Evolutionary conservation across 2,797 vertebrate species (phyloP).

Genomic region (Dallia pectoralis): DNA sequence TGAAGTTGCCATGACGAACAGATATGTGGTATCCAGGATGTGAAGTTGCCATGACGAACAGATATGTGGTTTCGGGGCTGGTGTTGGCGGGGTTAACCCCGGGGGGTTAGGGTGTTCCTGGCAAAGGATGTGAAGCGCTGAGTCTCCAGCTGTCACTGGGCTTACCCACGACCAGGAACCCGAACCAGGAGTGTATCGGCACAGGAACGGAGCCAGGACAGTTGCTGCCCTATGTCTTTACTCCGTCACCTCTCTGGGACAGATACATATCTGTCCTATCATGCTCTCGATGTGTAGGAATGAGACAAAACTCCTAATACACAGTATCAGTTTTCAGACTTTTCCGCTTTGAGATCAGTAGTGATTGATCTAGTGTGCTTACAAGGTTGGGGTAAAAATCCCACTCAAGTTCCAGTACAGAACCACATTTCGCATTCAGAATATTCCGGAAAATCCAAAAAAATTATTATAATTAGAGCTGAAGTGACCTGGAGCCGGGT

Average conservation of each 20-base stretch:
- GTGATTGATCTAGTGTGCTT: no score
- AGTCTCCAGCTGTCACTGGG: constrained; percentile 70
- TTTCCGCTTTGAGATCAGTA: no score
- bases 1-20: constrained; percentile 58
- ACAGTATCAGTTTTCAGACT: no score
- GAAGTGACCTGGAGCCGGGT: constrained; percentile 25
- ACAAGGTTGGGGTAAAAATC: no score
- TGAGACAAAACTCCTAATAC: no score
- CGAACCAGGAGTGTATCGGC: constrained; percentile 18
- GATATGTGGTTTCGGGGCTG: background rate
- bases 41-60: constrained; percentile 61
- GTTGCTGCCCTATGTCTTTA: constrained; percentile 57
- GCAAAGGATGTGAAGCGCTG: constrained; percentile 67
- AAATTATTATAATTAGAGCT: no score
- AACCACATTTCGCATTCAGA: no score
- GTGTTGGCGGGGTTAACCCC: background rate
- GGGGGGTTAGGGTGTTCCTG: constrained; percentile 21
- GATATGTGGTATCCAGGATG: constrained; percentile 58
- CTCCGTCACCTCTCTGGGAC: constrained; percentile 57
- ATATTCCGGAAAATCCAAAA: no score
- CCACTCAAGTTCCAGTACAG: no score
- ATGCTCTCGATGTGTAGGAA: background rate
- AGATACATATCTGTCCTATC: constrained; percentile 25
- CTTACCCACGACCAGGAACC: constrained; percentile 11
- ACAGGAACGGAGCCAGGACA: constrained; percentile 54